Percentiles rank a stretch among this genome's conserved stretches.
Evolutionary conservation across 1,140 invertebrate species (phyloP).

Genomic region (Paralvinella palmiformis): DNA sequence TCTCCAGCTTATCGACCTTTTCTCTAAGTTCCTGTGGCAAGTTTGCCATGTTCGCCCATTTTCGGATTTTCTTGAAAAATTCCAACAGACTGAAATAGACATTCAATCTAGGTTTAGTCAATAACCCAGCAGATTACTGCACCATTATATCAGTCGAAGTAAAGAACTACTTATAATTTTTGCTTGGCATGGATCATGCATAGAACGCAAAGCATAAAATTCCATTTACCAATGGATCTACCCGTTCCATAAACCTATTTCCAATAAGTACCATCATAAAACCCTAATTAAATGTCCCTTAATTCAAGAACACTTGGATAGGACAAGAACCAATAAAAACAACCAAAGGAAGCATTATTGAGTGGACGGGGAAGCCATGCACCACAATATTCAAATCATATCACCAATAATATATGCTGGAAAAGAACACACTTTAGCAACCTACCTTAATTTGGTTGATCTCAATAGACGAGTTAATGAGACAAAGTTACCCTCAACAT

Average conservation of each 20-base stretch:
- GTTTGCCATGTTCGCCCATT: slow-evolving; percentile 91
- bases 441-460: slow-evolving; percentile 80
- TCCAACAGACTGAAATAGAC: slow-evolving; percentile 69
- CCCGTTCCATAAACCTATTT: not conserved
- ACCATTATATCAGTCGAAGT: not conserved
- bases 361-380: too few species aligned
- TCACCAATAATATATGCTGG: too few species aligned
- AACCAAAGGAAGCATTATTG: too few species aligned
- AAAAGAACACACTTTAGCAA: too few species aligned
- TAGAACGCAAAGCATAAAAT: not conserved
- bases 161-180: not conserved
- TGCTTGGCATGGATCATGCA: not conserved
- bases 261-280: not conserved
- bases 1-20: slow-evolving; percentile 79
- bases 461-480: slow-evolving; percentile 81
- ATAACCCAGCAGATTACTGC: not conserved
- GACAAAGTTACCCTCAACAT: slow-evolving; percentile 84
- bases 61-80: slow-evolving; percentile 92
- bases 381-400: too few species aligned
- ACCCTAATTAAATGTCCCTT: too few species aligned
- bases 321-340: too few species aligned
- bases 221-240: not conserved
- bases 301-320: too few species aligned
- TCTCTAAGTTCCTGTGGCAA: slow-evolving; percentile 75
- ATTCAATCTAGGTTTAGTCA: not conserved